Percentiles rank a stretch among this genome's conserved stretches.
Evolutionary conservation across 2,888 invertebrate species (phyloP).

Genomic region (Caradrina kadenii): DNA sequence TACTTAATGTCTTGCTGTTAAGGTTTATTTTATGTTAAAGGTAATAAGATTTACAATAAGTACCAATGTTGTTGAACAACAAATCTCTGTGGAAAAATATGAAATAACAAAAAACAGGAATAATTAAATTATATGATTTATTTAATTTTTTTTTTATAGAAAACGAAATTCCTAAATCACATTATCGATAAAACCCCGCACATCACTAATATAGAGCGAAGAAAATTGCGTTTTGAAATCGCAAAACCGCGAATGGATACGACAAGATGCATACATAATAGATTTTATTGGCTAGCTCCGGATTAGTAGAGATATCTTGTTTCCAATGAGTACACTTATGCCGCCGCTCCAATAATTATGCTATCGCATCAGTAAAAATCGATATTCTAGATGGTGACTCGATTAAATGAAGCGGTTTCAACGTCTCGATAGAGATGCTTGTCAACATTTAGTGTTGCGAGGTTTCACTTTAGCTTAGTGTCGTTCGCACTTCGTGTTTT

Average conservation of each 20-base stretch:
- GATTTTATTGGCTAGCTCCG: constrained; percentile 66
- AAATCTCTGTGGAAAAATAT: not conserved
- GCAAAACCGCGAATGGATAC: constrained; percentile 55
- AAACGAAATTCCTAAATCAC: not conserved
- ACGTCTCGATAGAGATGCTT: constrained; percentile 61
- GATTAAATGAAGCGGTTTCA: constrained; percentile 67
- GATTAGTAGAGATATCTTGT: constrained; percentile 72
- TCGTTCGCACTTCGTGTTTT: constrained; percentile 49
- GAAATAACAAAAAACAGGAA: too few species aligned
- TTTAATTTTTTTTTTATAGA: too few species aligned
- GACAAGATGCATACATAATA: constrained; percentile 69
- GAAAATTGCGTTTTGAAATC: constrained; percentile 65
- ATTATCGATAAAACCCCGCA: constrained; percentile 14
- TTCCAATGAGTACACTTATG: constrained; percentile 72
- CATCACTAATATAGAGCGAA: constrained; percentile 47
- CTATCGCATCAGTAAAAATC: constrained; percentile 71
- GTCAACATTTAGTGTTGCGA: constrained; percentile 36
- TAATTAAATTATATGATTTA: too few species aligned
- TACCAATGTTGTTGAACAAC: not conserved
- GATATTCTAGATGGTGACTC: constrained; percentile 67
- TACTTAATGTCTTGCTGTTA: too few species aligned
- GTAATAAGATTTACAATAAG: not conserved
- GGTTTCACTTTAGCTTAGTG: constrained; percentile 41
- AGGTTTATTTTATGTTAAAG: not conserved
- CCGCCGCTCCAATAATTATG: constrained; percentile 76